Conservation (phyloP, 2,888 invertebrate genomes). For the Drosophila maculinotata region DNA sequence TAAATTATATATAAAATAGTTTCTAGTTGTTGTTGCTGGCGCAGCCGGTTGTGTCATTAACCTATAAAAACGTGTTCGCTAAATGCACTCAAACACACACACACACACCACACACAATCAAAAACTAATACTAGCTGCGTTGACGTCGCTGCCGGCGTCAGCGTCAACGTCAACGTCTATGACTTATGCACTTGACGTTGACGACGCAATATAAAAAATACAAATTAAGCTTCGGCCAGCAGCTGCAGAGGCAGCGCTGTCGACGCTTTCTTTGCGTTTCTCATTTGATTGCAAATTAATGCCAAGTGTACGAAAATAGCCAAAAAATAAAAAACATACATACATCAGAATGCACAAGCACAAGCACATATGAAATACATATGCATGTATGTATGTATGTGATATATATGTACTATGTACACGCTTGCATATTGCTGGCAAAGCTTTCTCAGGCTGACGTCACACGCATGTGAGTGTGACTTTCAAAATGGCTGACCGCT, state of each 20-base stretch:
- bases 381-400: conserved; percentile 6
- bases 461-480: conserved; percentile 54
- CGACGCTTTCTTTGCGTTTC: conserved; percentile 55
- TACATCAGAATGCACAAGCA: conserved; percentile 46
- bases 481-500: conserved; percentile 58
- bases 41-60: conserved; percentile 79
- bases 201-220: conserved; percentile 5
- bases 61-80: conserved; percentile 82
- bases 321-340: conserved; percentile 38
- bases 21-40: conserved; percentile 50
- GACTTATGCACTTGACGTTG: conserved; percentile 57
- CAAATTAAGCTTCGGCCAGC: conserved; percentile 13
- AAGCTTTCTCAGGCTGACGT: conserved; percentile 62
- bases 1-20: conserved; percentile 34
- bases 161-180: conserved; percentile 2
- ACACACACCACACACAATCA: conserved; percentile 8
- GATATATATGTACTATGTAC: not conserved
- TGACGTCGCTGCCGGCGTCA: conserved; percentile 9
- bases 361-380: conserved; percentile 10
- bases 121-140: conserved; percentile 33
- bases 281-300: conserved; percentile 65
- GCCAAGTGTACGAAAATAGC: conserved; percentile 71
- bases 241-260: conserved; percentile 14
- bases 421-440: conserved; percentile 16
- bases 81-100: conserved; percentile 39